Percentiles rank a stretch among this genome's conserved stretches.
Evolutionary conservation across 2,113 vertebrate species (phyloP).

Genomic region (Papio anubis): DNA sequence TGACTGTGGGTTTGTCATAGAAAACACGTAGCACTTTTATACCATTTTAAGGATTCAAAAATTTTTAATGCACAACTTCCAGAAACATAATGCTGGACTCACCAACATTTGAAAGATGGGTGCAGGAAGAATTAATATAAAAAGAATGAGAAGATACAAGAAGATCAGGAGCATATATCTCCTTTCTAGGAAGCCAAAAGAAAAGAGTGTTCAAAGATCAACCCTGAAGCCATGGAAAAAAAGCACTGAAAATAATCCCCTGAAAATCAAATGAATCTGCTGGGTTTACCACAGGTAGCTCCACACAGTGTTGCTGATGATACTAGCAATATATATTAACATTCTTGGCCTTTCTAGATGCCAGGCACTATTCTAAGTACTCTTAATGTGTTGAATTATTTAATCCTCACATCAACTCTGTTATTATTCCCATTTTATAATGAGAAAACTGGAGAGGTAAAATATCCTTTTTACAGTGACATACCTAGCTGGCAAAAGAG

Average conservation of each 20-base stretch:
- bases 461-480: background rate
- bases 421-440: background rate
- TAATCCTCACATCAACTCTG: background rate
- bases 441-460: background rate
- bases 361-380: background rate
- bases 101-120: background rate
- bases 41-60: background rate
- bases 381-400: background rate
- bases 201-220: background rate
- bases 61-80: background rate
- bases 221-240: rapidly evolving
- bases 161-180: background rate
- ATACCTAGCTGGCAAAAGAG: background rate
- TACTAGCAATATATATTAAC: background rate
- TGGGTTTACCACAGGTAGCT: background rate
- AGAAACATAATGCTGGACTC: background rate
- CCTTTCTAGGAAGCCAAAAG: background rate
- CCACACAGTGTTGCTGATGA: too few relatives aligned
- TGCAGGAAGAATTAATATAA: background rate
- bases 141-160: background rate
- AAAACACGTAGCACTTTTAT: background rate
- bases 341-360: background rate
- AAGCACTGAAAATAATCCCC: rapidly evolving
- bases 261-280: background rate
- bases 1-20: too few relatives aligned